These are phyloP conservation scores for Vireo griseus DNA, from an alignment of 2,797 vertebrate genomes.

Conservation along the genomic window DNA sequence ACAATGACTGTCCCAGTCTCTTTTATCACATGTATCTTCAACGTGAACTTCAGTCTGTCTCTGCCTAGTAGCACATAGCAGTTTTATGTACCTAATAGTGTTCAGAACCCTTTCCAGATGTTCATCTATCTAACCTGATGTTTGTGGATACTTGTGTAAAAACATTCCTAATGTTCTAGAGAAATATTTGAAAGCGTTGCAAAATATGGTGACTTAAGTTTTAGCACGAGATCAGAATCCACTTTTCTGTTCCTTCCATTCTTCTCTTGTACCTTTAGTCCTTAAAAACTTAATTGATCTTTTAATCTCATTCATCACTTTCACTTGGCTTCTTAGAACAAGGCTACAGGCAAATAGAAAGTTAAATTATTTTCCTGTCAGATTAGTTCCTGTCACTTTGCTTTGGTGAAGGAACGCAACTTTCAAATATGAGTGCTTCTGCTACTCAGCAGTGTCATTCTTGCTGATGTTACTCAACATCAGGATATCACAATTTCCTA, in stretches of 20 bases:
- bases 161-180: background rate
- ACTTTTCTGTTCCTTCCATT: background rate
- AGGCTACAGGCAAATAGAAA: background rate
- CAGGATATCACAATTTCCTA: background rate
- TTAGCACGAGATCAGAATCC: background rate
- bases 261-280: background rate
- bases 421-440: background rate
- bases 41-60: background rate
- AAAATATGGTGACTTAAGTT: background rate
- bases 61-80: background rate
- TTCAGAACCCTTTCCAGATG: background rate
- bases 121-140: background rate
- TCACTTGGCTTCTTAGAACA: background rate
- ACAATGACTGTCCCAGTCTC: background rate
- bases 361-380: background rate
- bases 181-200: background rate
- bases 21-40: background rate
- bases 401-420: background rate
- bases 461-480: background rate
- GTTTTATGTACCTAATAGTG: background rate
- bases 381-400: background rate
- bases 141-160: background rate
- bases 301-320: background rate
- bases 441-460: background rate
- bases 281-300: background rate